Base-by-base conservation (phyloP, 2,113 vertebrate species). In the Indicator indicator region DNA sequence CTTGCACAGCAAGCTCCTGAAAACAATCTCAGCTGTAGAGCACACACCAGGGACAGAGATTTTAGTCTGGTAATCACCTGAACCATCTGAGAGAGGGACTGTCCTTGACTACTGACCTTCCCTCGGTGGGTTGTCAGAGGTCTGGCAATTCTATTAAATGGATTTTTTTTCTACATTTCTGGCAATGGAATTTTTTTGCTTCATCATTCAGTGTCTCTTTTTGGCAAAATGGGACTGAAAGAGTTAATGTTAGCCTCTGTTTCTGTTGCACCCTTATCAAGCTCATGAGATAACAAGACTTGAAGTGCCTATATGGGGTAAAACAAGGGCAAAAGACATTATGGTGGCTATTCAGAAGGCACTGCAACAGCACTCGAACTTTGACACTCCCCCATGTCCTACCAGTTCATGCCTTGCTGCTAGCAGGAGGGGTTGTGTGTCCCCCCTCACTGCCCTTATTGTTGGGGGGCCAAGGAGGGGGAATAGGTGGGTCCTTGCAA, bases 311-410 rank as follows among this genome's bases (percentile, higher is more conserved):
- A 2, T 38, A 5, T 32, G 83, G 55, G 46, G 42, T 91, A 80
- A 93, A 95, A 77, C n/a, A 70, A 88, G 75, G 60, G 71, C 74
- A 79, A 77, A 95, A 89, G 83, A 70, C 42, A 6, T 40, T 33
- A n/a, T 11, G 54, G 52, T 91, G 56, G 38, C 72, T 79, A n/a
- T 90, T 52, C 64, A 89, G 16, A 33, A 38, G n/a, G 44, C 67
- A 73, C 0, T 21, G 40, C 42, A 63, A 90, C 48, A 78, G 73
- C 48, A 32, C 67, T 77, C 2, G 6, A 93, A 90, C 90, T 94
- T 81, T 71, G 88, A 71, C 52, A 64, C 12, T 65, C 13, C 9
- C 32, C 33, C 14, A 2, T 4, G 50, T 44, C 44, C 81, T 69
- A 32, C 27, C 62, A 3, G 18, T 63, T 68, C 65, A 17, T 2